Percentiles rank a stretch among this genome's conserved stretches.
Conservation (phyloP, 35 echinoderm and acorn worm genomes). For the Acanthaster planci region DNA sequence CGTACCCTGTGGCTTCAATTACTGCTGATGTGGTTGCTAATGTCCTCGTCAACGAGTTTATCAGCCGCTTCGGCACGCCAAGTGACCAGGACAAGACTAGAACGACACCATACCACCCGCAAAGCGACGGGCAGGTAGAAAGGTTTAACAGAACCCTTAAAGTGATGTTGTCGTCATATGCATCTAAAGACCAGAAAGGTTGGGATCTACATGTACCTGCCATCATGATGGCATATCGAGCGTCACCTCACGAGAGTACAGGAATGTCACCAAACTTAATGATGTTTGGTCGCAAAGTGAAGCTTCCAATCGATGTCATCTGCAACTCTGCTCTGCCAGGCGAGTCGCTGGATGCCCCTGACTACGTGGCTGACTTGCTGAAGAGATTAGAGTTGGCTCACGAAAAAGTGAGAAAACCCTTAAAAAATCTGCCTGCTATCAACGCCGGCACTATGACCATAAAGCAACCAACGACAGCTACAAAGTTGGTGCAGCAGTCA, state of each 20-base stretch:
- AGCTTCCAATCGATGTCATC: conserved; percentile 22
- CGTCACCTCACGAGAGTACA: conserved; percentile 38
- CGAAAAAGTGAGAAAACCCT: conserved; percentile 28
- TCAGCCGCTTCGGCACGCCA: conserved; percentile 49
- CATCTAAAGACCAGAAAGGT: conserved; percentile 23
- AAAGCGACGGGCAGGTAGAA: conserved; percentile 45
- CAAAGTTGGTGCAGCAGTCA: conserved; percentile 48
- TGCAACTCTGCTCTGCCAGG: background rate
- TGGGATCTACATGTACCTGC: conserved; percentile 35
- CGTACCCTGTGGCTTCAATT: background rate
- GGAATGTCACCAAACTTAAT: conserved; percentile 40
- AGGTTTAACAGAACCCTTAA: conserved; percentile 41
- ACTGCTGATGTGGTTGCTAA: conserved; percentile 33
- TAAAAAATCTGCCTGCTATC: background rate
- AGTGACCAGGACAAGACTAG: conserved; percentile 45
- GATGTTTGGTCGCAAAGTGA: conserved; percentile 46
- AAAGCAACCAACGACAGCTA: background rate
- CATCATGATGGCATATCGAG: conserved; percentile 39
- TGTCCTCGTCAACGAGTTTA: conserved; percentile 27
- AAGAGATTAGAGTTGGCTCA: background rate
- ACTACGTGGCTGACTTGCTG: conserved; percentile 35
- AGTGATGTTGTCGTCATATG: background rate
- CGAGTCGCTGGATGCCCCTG: background rate
- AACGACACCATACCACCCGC: conserved; percentile 35
- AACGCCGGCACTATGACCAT: conserved; percentile 54